Base-by-base conservation (phyloP, 2,113 vertebrate genomes). In the Brachyistius frenatus region DNA sequence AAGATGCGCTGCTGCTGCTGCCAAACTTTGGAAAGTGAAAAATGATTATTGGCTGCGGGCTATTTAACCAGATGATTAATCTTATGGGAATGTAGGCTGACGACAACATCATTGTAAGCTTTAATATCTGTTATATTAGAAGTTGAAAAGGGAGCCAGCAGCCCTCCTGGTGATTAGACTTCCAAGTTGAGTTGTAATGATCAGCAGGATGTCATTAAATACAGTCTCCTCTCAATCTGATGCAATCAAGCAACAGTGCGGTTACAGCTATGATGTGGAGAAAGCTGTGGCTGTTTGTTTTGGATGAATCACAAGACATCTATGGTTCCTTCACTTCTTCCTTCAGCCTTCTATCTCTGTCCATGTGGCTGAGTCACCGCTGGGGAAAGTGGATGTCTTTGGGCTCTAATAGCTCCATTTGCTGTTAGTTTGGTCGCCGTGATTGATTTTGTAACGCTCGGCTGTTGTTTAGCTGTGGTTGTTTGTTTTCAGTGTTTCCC, bases 401-500 rank as follows among this genome's bases (percentile, higher is more conserved):
- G n/a, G 52, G 62, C n/a, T 57, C 2, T 23, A 66, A 7, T 53
- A 49, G 32, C 56, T n/a, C 2, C 58, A 14, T 80, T 62, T 52
- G 16, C 50, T 52, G 16, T 13, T 63, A 67, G 33, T 63, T 66
- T 62, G 47, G 47, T 65, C 7, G 13, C 32, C 49, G 58, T 54
- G 68, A 66, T 76, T 54, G 75, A 52, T 70, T 66, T 52, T 73
- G 53, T 57, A 74, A 78, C 60, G 50, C 16, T 61, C 60, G 63
- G 73, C 65, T 81, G 73, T 73, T 78, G 55, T 76, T 81, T 63
- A 68, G 68, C 39, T 62, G 16, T 44, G 65, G 23, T 74, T 76
- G 66, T 78, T 66, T 70, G 78, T 78, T 66, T 74, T 58, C 5
- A 3, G 36, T 33, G 50, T 65, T 52, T 49, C 46, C 32, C 4